Base-by-base conservation (phyloP, 1,140 invertebrate genomes). In the Caenorhabditis latens region DNA sequence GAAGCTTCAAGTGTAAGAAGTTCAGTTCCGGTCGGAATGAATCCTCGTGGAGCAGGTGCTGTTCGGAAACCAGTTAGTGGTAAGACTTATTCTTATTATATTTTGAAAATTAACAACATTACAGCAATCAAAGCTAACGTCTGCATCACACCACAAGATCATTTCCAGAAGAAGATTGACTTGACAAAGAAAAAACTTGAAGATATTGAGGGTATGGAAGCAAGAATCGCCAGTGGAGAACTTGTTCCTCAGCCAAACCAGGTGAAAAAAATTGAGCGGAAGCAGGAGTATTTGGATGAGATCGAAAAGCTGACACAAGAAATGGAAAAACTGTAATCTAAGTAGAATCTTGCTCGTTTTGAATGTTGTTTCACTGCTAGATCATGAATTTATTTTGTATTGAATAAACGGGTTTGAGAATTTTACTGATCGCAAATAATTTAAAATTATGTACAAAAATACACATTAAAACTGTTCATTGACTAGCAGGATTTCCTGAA, bases 241-340 rank as follows among this genome's bases (percentile, higher is more conserved):
- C 13, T 91, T 32, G 90, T 89, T 63, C 91, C 90, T 11, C 88
- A 90, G 63, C 89, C 88, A 55, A 92, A 87, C 43, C 91, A 93
- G 83, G 83, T 93, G 14, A 89, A 92, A 24, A 93, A 93, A 67
- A 90, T 93, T 16, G 82, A 89, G 46, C 58, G 93, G 21, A 86
- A 91, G 86, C 84, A 71, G 40, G 91, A 92, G 75, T 89, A 93
- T 57, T 85, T 91, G 84, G 89, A 89, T 21, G 92, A 93, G 87
- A 94, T 93, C 65, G 91, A 93, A 58, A 91, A 92, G 71, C 75
- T 93, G 86, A 91, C 93, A 50, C 57, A 65, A 84, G 84, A 92
- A 63, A 48, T 91, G 58, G 86, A 91, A 84, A 86, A 87, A 42
- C 88, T 92, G 14, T 89, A 84, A 48, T 50, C 16, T 48, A 82